A percentile compares a stretch with the other conserved stretches of the same genome.
Evolutionary conservation across 2,797 vertebrate genomes (phyloP).

Genomic region (Eleutherodactylus coqui): DNA sequence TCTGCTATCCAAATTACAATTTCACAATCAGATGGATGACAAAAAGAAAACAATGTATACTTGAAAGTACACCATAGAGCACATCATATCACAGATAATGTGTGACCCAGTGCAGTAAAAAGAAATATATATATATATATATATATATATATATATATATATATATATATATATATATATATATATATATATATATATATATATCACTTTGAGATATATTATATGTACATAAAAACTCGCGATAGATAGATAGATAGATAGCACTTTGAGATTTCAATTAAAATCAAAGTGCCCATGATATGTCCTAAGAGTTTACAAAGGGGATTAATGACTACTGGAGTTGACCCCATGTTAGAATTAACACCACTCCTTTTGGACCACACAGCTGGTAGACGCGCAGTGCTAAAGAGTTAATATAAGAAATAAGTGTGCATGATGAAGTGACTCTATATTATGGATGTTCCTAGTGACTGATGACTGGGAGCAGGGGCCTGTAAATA

Average conservation of each 20-base stretch:
- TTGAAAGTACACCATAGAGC: not conserved
- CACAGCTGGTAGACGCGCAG: not conserved
- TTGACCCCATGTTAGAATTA: not conserved
- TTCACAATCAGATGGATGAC: no score
- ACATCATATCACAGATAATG: no score
- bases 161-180: not conserved
- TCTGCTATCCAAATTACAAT: no score
- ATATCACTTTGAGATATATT: not conserved
- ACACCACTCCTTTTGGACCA: slow-evolving; percentile 1
- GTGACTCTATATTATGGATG: slow-evolving; percentile 19
- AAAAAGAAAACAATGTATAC: not conserved
- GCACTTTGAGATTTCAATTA: not conserved
- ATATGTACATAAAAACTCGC: not conserved
- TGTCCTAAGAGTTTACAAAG: not conserved
- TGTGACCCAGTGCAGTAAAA: no score
- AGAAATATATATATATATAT: not conserved
- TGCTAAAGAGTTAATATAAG: not conserved
- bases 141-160: not conserved
- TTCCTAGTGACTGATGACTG: slow-evolving; percentile 22
- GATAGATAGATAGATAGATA: not conserved
- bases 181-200: not conserved
- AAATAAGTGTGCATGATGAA: not conserved
- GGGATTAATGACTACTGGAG: slow-evolving; percentile 14
- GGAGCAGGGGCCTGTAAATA: not conserved
- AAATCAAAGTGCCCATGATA: not conserved